These are phyloP conservation scores for Calosoma granatense DNA, from an alignment of 1,140 invertebrate genomes.

Conservation along the genomic window DNA sequence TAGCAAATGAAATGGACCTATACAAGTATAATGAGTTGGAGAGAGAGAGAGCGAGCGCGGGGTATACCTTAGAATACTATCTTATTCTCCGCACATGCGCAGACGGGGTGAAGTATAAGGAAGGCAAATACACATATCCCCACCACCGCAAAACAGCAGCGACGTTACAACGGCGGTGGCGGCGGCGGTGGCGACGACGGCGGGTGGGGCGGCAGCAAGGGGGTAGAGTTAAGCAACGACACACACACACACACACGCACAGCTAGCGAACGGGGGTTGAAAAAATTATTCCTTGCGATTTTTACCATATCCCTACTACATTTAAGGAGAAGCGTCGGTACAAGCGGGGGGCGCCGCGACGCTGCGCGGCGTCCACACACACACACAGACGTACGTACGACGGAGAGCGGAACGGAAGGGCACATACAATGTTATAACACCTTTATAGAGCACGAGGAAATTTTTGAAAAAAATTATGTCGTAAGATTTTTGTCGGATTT, in stretches of 20 bases:
- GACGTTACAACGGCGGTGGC: constrained; percentile 12
- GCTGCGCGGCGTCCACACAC: not conserved
- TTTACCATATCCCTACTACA: not conserved
- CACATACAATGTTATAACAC: too few relatives aligned
- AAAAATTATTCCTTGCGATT: constrained; percentile 10
- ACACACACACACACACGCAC: not conserved
- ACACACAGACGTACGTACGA: too few relatives aligned
- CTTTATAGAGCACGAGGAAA: too few relatives aligned
- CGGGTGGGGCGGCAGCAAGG: too few relatives aligned
- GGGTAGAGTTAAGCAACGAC: too few relatives aligned
- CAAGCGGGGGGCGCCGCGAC: too few relatives aligned
- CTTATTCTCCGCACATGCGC: constrained; percentile 30
- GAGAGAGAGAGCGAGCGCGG: constrained; percentile 22
- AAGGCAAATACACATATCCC: constrained; percentile 24
- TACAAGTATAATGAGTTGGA: constrained; percentile 25
- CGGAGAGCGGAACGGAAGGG: too few relatives aligned
- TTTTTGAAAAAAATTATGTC: too few relatives aligned
- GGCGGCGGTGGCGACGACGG: too few relatives aligned
- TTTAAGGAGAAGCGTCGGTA: not conserved
- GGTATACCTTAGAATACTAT: constrained; percentile 31
- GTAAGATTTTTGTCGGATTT: too few relatives aligned
- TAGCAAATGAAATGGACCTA: constrained; percentile 22
- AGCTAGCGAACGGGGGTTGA: not conserved
- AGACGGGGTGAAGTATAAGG: constrained; percentile 23
- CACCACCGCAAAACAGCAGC: constrained; percentile 21